A percentile compares a stretch with the other conserved stretches of the same genome.
phyloP scores from a whole-genome alignment of 2,888 invertebrate genomes.

The Drosophila barbarae region DNA sequence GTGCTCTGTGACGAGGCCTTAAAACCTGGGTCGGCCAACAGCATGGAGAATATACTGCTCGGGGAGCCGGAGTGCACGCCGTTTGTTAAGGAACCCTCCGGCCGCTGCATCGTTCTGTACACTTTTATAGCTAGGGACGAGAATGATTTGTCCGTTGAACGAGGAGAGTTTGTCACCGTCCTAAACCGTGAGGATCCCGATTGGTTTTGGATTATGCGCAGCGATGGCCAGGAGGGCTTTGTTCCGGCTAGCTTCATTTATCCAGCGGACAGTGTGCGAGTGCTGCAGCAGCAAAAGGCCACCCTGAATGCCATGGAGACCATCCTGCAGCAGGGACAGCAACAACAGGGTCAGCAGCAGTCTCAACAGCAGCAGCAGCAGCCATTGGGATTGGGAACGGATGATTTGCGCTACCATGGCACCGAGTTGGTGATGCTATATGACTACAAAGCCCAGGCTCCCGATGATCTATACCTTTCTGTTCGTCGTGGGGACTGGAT shows the following conservation, averaged over 20 bases:
- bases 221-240: slow-evolving; percentile 96
- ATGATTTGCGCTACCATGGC: slow-evolving; percentile 90
- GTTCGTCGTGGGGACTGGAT: slow-evolving; percentile 96
- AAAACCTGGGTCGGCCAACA: slow-evolving; percentile 62
- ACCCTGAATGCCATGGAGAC: slow-evolving; percentile 53
- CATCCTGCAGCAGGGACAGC: slow-evolving; percentile 56
- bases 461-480: slow-evolving; percentile 93
- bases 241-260: slow-evolving; percentile 97
- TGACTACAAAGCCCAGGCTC: slow-evolving; percentile 97
- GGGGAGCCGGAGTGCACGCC: slow-evolving; percentile 84
- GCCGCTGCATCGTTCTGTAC: slow-evolving; percentile 94
- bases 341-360: slow-evolving; percentile 49
- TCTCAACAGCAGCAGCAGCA: slow-evolving; percentile 68
- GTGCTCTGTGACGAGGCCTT: slow-evolving; percentile 73
- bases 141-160: slow-evolving; percentile 95
- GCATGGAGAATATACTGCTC: slow-evolving; percentile 75
- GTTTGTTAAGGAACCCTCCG: slow-evolving; percentile 90
- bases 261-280: slow-evolving; percentile 88
- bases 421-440: slow-evolving; percentile 96
- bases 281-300: slow-evolving; percentile 48
- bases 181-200: slow-evolving; percentile 96
- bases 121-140: slow-evolving; percentile 96
- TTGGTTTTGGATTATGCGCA: slow-evolving; percentile 97
- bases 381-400: slow-evolving; percentile 78
- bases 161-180: slow-evolving; percentile 97